Evolutionary conservation across 2,888 invertebrate genomes (phyloP).

Genomic region (Philaethria dido): DNA sequence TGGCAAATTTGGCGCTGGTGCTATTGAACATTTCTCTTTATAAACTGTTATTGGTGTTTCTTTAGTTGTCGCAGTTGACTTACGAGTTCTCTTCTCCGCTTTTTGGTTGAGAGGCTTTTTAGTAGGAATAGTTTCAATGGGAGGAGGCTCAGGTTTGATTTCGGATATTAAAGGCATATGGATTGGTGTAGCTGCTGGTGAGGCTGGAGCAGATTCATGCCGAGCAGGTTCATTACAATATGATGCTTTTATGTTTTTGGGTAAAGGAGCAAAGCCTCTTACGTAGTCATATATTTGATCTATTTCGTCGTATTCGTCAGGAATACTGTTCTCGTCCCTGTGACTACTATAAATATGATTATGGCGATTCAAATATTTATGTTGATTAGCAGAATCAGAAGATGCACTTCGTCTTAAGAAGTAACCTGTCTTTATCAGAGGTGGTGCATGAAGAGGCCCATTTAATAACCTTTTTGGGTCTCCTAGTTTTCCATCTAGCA

Average conservation of each 20-base stretch:
- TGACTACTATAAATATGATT: slow-evolving; percentile 82
- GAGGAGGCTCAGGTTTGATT: slow-evolving; percentile 93
- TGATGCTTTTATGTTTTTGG: slow-evolving; percentile 89
- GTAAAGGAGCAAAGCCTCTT: slow-evolving; percentile 94
- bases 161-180: slow-evolving; percentile 82
- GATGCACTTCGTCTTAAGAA: slow-evolving; percentile 90
- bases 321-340: slow-evolving; percentile 86
- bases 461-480: slow-evolving; percentile 83
- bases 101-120: slow-evolving; percentile 87
- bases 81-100: slow-evolving; percentile 90
- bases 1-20: slow-evolving; percentile 83
- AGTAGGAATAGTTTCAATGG: slow-evolving; percentile 95
- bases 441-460: slow-evolving; percentile 71
- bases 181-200: slow-evolving; percentile 81
- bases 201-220: slow-evolving; percentile 83
- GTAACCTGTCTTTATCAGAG: slow-evolving; percentile 85
- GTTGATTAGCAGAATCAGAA: slow-evolving; percentile 88
- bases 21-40: slow-evolving; percentile 84
- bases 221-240: slow-evolving; percentile 79
- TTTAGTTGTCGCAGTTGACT: slow-evolving; percentile 84
- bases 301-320: slow-evolving; percentile 96
- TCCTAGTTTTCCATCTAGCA: slow-evolving; percentile 91
- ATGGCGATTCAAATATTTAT: slow-evolving; percentile 78
- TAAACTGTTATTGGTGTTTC: slow-evolving; percentile 82
- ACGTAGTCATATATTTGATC: slow-evolving; percentile 99